phyloP scores from a whole-genome alignment of 2,888 invertebrate genomes.

The Phyllotreta striolata region DNA sequence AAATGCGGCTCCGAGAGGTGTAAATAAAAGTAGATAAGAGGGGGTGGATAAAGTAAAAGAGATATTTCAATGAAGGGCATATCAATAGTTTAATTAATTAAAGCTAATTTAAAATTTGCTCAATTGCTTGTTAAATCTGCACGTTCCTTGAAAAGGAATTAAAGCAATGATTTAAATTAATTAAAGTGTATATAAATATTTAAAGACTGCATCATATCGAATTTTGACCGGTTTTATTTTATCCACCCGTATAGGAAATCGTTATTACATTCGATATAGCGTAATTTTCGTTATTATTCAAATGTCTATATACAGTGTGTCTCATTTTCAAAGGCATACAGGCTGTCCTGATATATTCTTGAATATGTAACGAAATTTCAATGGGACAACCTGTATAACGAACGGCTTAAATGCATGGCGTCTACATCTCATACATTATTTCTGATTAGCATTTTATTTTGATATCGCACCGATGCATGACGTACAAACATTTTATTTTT shows the following conservation, averaged over 20 bases:
- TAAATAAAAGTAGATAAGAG: constrained; percentile 39
- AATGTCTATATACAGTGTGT: neutral
- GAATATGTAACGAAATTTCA: neutral
- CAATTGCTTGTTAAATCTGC: neutral
- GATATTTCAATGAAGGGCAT: neutral
- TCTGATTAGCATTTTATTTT: constrained; percentile 39
- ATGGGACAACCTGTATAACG: constrained; percentile 1
- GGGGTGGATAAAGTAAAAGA: constrained; percentile 35
- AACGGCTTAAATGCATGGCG: constrained; percentile 18
- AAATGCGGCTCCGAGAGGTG: constrained; percentile 31
- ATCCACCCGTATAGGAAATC: constrained; percentile 17
- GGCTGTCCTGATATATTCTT: neutral
- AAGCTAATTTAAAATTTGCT: neutral
- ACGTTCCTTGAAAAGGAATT: neutral
- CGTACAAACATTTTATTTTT: constrained; percentile 23
- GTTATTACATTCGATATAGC: too few species aligned
- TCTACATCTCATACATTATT: constrained; percentile 17
- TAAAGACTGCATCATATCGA: neutral
- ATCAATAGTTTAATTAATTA: constrained; percentile 2
- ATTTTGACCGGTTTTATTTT: constrained; percentile 20
- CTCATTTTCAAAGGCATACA: neutral
- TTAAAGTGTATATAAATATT: too few species aligned
- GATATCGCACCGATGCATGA: constrained; percentile 27
- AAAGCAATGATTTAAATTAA: too few species aligned
- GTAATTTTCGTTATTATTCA: constrained; percentile 2